Base-by-base conservation (phyloP, 2,797 vertebrate genomes). In the Chelidonichthys spinosus region DNA sequence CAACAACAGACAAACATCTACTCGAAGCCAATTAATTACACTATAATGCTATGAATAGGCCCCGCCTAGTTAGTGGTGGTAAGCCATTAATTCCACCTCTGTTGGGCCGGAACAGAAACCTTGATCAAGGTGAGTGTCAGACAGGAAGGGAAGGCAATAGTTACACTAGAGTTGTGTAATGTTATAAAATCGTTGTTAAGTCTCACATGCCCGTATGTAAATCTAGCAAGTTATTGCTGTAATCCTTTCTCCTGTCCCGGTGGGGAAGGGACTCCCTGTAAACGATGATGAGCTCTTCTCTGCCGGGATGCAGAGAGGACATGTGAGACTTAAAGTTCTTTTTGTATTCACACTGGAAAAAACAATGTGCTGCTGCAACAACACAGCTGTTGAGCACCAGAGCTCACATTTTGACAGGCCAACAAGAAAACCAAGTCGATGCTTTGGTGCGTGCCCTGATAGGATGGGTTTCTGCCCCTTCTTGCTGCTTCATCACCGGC, bases 361-460 rank as follows among this genome's bases (percentile, higher is more conserved):
- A 53, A 40, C 63, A 1, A 59, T 10, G 0, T 59, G n/a, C 17
- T 25, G n/a, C 10, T 40, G 37, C n/a, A 66, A 14, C 43, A 46
- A 10, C 49, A 43, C 49, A 4, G 55, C 55, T 66, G 39, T 77
- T 54, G 33, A 58, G 69, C 62, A 60, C 62, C 67, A 59, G 46
- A 32, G 25, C 11, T 63, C 43, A 60, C 5, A 59, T 65, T 53
- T 17, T 66, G 43, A 64, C 49, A 49, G 5, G 3, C 43, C 58
- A 42, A 32, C 63, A 55, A 74, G 63, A 69, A 75, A 15, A 67
- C 35, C 55, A 65, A 67, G 33, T 55, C 67, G 17, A 46, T 59
- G 54, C 7, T 5, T 58, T 49, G 35, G 46, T 67, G 35, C 43
- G 39, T 32, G 25, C 44, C 59, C 55, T 69, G 43, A 50, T 63